These are phyloP conservation scores for Galago senegalensis DNA, from an alignment of 2,797 vertebrate species.

Conservation along the genomic window DNA sequence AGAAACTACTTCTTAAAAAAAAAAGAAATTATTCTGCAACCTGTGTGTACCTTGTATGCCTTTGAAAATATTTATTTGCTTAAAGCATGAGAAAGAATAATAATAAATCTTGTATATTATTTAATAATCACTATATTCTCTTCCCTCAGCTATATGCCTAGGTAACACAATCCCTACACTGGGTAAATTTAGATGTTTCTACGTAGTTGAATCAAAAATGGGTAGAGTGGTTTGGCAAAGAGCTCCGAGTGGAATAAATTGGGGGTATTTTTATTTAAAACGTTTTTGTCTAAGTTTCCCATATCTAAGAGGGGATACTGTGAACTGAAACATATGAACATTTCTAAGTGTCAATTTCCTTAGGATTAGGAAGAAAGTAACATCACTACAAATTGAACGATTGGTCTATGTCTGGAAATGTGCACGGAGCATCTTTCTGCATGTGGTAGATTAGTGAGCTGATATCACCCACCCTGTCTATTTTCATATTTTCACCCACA, in stretches of 20 bases:
- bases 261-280: background rate
- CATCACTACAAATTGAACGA: background rate
- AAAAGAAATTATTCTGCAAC: background rate
- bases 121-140: background rate
- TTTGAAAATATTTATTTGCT: background rate
- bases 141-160: background rate
- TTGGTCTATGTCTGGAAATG: background rate
- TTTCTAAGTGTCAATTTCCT: background rate
- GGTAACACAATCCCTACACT: background rate
- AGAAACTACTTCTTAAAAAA: background rate
- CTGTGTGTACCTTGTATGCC: background rate
- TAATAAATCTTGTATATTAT: background rate
- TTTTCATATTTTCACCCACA: background rate
- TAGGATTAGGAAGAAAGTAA: background rate
- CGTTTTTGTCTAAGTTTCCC: background rate
- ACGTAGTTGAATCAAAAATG: background rate
- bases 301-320: background rate
- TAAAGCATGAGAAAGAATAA: background rate
- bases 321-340: background rate
- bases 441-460: background rate
- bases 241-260: background rate
- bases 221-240: background rate
- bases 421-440: background rate
- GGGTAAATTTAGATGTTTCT: background rate
- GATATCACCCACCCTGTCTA: background rate